Evolutionary conservation across 2,113 vertebrate genomes (phyloP).

Genomic region (Falcunculus frontatus): DNA sequence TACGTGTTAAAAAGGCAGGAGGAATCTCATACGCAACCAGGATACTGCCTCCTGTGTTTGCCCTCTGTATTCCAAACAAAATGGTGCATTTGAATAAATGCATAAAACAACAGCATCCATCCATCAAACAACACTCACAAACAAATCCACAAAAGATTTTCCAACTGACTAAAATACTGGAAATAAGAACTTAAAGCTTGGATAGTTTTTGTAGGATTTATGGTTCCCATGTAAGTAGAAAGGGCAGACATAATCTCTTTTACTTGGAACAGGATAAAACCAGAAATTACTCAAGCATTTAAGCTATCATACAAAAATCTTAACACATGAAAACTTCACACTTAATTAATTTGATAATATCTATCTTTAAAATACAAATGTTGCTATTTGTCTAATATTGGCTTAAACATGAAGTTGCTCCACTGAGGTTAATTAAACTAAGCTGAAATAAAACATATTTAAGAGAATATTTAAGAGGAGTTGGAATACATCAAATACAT

Average conservation of each 20-base stretch:
- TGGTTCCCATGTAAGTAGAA: neutral
- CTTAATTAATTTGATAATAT: neutral
- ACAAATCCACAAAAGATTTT: neutral
- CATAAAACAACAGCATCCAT: neutral
- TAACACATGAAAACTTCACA: neutral
- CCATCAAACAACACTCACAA: neutral
- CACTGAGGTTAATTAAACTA: neutral
- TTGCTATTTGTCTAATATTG: neutral
- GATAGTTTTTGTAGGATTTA: neutral
- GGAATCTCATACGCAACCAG: neutral
- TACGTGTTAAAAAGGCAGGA: neutral
- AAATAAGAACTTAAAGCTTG: neutral
- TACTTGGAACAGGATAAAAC: neutral
- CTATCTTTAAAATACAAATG: neutral
- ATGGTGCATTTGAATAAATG: neutral
- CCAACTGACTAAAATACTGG: neutral
- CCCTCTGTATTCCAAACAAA: neutral
- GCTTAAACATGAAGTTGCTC: neutral
- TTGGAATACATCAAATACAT: neutral
- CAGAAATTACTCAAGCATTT: neutral
- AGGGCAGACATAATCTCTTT: neutral
- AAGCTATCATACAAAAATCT: neutral
- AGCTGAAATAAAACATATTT: neutral
- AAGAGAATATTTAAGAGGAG: neutral
- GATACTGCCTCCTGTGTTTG: neutral